Percentiles rank a stretch among this genome's conserved stretches.
Evolutionary conservation across 2,113 vertebrate genomes (phyloP).

Genomic region (Addax nasomaculatus): DNA sequence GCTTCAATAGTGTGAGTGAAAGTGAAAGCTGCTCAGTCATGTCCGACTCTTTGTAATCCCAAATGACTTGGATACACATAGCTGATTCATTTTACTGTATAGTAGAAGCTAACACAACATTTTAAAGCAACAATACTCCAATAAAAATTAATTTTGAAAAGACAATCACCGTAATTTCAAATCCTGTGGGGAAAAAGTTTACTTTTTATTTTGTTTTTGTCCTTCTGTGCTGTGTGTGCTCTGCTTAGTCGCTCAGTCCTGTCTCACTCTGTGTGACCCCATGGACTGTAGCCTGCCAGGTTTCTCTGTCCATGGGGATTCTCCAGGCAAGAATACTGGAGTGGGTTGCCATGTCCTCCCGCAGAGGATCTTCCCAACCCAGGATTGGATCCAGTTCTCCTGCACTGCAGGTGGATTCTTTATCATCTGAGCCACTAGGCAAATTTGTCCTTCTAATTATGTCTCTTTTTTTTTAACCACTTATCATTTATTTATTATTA

Average conservation of each 20-base stretch:
- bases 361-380: not conserved
- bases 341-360: not conserved
- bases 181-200: not conserved
- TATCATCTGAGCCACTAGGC: not conserved
- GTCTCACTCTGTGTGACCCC: not conserved
- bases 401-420: not conserved
- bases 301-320: not conserved
- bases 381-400: not conserved
- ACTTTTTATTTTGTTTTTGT: not conserved
- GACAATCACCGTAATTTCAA: not conserved
- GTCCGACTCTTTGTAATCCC: not conserved
- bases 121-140: not conserved
- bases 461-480: not conserved
- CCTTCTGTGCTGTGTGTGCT: not conserved
- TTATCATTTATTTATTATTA: too few species aligned
- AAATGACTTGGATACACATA: not conserved
- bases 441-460: not conserved
- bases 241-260: not conserved
- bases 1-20: not conserved
- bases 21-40: not conserved
- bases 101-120: not conserved
- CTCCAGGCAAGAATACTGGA: not conserved
- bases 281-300: not conserved
- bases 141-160: not conserved
- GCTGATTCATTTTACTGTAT: not conserved